Percentiles rank a stretch among this genome's conserved stretches.
Evolutionary conservation across 1,140 invertebrate species (phyloP).

Genomic region (Dreissena rostriformis): DNA sequence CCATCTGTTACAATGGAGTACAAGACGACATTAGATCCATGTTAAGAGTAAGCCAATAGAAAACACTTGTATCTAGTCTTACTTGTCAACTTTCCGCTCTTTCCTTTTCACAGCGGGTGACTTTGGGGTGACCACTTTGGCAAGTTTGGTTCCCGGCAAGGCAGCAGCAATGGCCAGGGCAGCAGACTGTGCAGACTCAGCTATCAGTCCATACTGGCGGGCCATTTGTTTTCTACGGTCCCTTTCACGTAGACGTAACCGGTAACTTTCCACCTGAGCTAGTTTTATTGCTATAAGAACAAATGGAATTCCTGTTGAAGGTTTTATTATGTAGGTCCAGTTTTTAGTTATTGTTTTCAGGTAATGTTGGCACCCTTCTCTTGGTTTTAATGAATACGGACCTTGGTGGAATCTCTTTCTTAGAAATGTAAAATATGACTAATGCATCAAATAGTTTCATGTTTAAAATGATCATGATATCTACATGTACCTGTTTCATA

Average conservation of each 20-base stretch:
- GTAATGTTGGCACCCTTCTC: too few relatives aligned
- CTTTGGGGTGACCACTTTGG: slow-evolving; percentile 31
- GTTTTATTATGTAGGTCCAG: too few relatives aligned
- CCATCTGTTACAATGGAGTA: too few relatives aligned
- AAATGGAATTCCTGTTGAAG: neutral
- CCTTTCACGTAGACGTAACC: slow-evolving; percentile 90
- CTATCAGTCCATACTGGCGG: slow-evolving; percentile 79
- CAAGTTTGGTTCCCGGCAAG: slow-evolving; percentile 31
- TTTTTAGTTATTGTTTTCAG: too few relatives aligned
- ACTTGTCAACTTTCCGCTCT: slow-evolving; percentile 71
- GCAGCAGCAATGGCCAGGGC: slow-evolving; percentile 17
- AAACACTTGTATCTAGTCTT: slow-evolving; percentile 2
- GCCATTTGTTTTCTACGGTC: slow-evolving; percentile 93
- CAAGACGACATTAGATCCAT: too few relatives aligned
- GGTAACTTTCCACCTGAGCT: slow-evolving; percentile 94
- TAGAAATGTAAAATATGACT: too few relatives aligned
- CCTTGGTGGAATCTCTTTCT: too few relatives aligned
- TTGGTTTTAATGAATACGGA: too few relatives aligned
- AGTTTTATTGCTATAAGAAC: slow-evolving; percentile 85
- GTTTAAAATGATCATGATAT: too few relatives aligned
- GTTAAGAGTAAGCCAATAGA: neutral
- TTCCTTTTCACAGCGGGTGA: slow-evolving; percentile 62
- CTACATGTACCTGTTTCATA: too few relatives aligned
- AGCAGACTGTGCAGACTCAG: slow-evolving; percentile 56
- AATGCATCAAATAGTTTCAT: too few relatives aligned